Percentiles rank a stretch among this genome's conserved stretches.
These are phyloP conservation scores for Epicauta chinensis DNA, from an alignment of 1,140 invertebrate species.

Conservation along the genomic window DNA sequence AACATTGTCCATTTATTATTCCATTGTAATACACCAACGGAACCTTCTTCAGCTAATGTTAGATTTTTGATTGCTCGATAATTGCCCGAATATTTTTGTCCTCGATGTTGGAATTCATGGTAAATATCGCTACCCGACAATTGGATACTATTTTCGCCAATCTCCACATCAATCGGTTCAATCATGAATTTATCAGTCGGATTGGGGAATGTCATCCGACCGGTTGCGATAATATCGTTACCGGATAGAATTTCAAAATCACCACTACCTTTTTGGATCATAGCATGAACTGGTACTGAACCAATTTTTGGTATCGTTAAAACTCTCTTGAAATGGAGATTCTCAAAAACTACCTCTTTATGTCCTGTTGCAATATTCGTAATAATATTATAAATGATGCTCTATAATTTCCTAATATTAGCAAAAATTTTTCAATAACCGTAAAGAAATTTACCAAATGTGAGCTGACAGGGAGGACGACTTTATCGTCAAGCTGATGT, in stretches of 20 bases:
- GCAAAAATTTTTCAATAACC: background rate
- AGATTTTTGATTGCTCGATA: conserved; percentile 35
- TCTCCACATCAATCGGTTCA: conserved; percentile 40
- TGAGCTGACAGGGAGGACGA: conserved; percentile 32
- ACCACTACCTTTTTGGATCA: conserved; percentile 78
- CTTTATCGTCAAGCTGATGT: conserved; percentile 35
- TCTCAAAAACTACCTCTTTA: conserved; percentile 80
- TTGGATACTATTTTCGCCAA: conserved; percentile 41
- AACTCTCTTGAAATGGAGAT: conserved; percentile 76
- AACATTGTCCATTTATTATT: conserved; percentile 33
- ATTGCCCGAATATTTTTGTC: conserved; percentile 70
- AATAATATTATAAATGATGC: conserved; percentile 27
- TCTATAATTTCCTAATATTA: conserved; percentile 19
- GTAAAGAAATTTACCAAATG: conserved; percentile 31
- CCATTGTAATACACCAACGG: conserved; percentile 23
- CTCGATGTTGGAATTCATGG: conserved; percentile 83
- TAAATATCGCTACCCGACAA: conserved; percentile 74
- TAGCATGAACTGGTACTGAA: conserved; percentile 69
- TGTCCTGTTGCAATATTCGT: conserved; percentile 19
- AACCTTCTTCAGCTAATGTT: conserved; percentile 30
- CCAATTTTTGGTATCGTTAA: conserved; percentile 71
- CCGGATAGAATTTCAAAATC: conserved; percentile 81
- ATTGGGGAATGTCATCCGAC: conserved; percentile 53
- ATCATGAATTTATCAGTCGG: conserved; percentile 41
- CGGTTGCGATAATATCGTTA: conserved; percentile 69